phyloP scores from a whole-genome alignment of 2,113 vertebrate species.

The Miniopterus natalensis region DNA sequence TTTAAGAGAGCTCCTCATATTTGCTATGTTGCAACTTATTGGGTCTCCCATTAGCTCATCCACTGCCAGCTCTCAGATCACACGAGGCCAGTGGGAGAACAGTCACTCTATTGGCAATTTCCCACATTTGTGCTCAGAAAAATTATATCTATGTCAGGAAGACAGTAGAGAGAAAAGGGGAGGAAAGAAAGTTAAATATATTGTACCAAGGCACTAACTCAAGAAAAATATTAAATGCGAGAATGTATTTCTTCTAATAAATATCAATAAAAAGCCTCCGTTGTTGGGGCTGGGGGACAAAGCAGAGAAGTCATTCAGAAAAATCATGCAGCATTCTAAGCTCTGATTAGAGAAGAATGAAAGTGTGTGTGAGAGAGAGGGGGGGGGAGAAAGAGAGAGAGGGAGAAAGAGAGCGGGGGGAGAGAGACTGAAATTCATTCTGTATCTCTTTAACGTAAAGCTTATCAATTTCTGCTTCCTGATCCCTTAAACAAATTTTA shows the following conservation, averaged over 20 bases:
- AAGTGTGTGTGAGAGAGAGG: not conserved
- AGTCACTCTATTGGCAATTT: conserved; percentile 53
- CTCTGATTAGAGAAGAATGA: not conserved
- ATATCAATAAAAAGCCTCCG: conserved; percentile 10
- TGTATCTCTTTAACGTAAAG: not conserved
- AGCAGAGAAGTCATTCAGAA: not conserved
- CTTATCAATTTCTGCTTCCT: not conserved
- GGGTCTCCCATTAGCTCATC: conserved; percentile 60
- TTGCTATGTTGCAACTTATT: conserved; percentile 60
- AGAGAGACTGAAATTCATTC: not conserved
- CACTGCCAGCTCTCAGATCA: conserved; percentile 38
- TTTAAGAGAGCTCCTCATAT: conserved; percentile 70
- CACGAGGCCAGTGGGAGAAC: conserved; percentile 52
- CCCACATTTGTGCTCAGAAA: not conserved
- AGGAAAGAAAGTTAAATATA: not conserved
- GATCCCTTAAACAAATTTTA: not conserved
- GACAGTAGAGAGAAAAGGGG: not conserved
- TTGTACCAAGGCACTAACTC: not conserved
- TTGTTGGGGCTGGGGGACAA: not conserved
- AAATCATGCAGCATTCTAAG: not conserved
- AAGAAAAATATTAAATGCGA: conserved; percentile 14
- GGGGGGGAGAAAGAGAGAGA: not conserved
- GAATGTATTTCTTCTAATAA: conserved; percentile 8
- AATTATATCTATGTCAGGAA: not conserved
- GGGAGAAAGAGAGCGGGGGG: not conserved